Conservation (phyloP, 2,113 vertebrate genomes). For the Cyrtonyx montezumae region DNA sequence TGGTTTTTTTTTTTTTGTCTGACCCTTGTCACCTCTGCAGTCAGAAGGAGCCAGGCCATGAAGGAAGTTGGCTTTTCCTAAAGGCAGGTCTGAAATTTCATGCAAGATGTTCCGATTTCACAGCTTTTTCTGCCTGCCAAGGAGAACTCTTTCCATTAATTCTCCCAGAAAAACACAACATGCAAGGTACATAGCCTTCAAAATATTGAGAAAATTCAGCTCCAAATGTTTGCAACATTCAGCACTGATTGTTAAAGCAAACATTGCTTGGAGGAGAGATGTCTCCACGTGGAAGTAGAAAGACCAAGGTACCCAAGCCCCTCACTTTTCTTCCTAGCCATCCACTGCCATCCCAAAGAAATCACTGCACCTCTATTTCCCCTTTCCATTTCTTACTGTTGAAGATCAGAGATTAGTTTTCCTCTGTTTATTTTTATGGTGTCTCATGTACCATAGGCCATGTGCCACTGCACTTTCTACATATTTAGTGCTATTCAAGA, state of each 20-base stretch:
- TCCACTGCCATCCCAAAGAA: neutral
- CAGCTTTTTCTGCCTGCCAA: slow-evolving; percentile 34
- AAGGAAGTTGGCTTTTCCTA: slow-evolving; percentile 52
- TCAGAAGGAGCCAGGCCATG: slow-evolving; percentile 12
- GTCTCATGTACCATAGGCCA: neutral
- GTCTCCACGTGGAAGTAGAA: neutral
- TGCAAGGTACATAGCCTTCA: slow-evolving; percentile 22
- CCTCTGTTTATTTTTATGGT: neutral
- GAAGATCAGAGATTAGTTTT: neutral
- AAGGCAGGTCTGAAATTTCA: slow-evolving; percentile 44
- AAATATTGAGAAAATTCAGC: slow-evolving; percentile 36
- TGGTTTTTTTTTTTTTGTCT: slow-evolving; percentile 19
- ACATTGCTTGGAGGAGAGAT: neutral
- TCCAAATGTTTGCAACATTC: slow-evolving; percentile 35
- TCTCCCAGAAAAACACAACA: slow-evolving; percentile 45
- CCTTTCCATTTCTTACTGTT: neutral
- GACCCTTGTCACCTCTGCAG: slow-evolving; percentile 34
- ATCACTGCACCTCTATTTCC: neutral
- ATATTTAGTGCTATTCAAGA: neutral
- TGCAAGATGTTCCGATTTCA: slow-evolving; percentile 61
- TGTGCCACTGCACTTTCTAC: neutral
- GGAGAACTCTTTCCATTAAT: slow-evolving; percentile 24
- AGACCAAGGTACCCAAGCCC: neutral
- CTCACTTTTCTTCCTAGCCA: neutral
- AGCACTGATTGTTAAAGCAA: neutral